A percentile compares a stretch with the other conserved stretches of the same genome.
These are phyloP conservation scores for Drosophila subquinaria DNA, from an alignment of 2,888 invertebrate species.

Conservation along the genomic window DNA sequence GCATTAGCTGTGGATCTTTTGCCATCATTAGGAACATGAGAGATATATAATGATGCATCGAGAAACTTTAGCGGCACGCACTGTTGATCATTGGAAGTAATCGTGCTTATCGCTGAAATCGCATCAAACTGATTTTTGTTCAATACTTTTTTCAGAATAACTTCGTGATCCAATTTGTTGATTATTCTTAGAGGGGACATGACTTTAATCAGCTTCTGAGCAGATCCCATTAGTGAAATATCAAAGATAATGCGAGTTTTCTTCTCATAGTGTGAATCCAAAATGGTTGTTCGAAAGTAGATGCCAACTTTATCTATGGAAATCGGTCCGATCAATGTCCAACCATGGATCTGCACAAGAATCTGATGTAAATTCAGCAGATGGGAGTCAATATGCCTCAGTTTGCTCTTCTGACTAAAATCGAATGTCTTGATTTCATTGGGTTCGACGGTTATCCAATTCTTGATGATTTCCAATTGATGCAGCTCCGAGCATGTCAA, in stretches of 20 bases:
- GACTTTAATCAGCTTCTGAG: constrained; percentile 94
- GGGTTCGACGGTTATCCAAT: constrained; percentile 91
- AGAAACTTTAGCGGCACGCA: constrained; percentile 92
- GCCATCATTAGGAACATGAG: constrained; percentile 85
- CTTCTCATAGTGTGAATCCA: constrained; percentile 78
- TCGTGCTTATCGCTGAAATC: constrained; percentile 82
- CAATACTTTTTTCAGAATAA: constrained; percentile 90
- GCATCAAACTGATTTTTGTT: constrained; percentile 74
- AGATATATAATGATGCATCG: constrained; percentile 90
- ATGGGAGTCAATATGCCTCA: constrained; percentile 91
- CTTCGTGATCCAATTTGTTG: constrained; percentile 91
- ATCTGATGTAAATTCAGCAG: constrained; percentile 94
- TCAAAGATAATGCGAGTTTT: constrained; percentile 95
- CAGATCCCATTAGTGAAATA: constrained; percentile 96
- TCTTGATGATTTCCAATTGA: constrained; percentile 82
- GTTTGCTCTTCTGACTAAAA: constrained; percentile 92
- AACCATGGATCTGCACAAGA: constrained; percentile 94
- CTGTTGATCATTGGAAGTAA: constrained; percentile 86
- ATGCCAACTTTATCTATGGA: constrained; percentile 98
- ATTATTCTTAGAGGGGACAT: constrained; percentile 94
- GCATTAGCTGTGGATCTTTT: constrained; percentile 16
- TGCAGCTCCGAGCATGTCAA: constrained; percentile 84
- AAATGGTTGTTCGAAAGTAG: constrained; percentile 91
- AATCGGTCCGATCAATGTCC: constrained; percentile 94
- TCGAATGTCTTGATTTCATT: constrained; percentile 94